Evolutionary conservation across 2,888 invertebrate genomes (phyloP).

Genomic region (Himalopsyche japonica): DNA sequence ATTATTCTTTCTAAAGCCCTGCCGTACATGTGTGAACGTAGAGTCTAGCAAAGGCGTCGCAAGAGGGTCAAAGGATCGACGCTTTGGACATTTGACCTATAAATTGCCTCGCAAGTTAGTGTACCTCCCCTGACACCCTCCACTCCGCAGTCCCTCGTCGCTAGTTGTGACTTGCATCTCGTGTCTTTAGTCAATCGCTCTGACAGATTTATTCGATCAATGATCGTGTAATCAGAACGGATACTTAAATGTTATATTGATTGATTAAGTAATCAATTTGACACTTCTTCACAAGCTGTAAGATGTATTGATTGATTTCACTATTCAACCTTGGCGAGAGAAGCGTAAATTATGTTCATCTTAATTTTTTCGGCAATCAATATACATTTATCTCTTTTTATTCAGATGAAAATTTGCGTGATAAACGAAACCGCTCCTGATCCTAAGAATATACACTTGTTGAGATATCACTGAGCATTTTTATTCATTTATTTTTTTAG

Average conservation of each 20-base stretch:
- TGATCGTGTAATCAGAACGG: background rate
- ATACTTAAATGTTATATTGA: background rate
- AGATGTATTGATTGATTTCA: background rate
- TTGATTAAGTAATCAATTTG: background rate
- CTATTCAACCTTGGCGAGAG: too few relatives aligned
- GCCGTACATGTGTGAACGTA: background rate
- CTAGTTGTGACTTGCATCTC: background rate
- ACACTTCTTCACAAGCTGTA: background rate
- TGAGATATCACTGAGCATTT: too few relatives aligned
- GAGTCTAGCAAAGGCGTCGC: background rate
- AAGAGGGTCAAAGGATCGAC: slow-evolving; percentile 40
- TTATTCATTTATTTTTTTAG: too few relatives aligned
- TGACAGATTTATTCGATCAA: background rate
- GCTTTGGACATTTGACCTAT: slow-evolving; percentile 38
- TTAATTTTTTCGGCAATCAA: too few relatives aligned
- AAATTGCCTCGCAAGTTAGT: slow-evolving; percentile 33
- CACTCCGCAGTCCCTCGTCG: background rate
- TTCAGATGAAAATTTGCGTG: too few relatives aligned
- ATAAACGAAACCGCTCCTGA: too few relatives aligned
- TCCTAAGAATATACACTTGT: too few relatives aligned
- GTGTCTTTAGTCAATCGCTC: background rate
- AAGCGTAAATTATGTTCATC: too few relatives aligned
- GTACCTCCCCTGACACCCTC: background rate
- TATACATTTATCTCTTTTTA: too few relatives aligned
- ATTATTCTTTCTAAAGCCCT: background rate